Percentiles rank a stretch among this genome's conserved stretches.
phyloP scores from a whole-genome alignment of 1,140 invertebrate genomes.

The Drosophila mauritiana region DNA sequence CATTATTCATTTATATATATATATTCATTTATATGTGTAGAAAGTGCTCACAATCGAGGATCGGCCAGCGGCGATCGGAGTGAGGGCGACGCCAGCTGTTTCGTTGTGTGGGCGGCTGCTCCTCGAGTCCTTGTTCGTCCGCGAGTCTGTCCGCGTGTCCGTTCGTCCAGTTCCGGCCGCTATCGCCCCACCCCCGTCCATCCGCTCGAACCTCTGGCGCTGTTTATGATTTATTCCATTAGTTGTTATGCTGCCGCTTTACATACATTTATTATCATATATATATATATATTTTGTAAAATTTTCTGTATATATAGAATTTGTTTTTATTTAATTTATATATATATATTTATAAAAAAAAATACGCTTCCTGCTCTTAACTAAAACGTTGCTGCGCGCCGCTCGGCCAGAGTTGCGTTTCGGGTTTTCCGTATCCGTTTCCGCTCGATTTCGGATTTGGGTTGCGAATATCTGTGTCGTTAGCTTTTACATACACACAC shows the following conservation, averaged over 20 bases:
- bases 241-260: constrained; percentile 40
- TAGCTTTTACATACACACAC: constrained; percentile 43
- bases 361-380: constrained; percentile 57
- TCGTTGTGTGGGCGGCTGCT: constrained; percentile 34
- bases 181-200: neutral
- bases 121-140: constrained; percentile 15
- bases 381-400: constrained; percentile 45
- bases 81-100: constrained; percentile 18
- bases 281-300: constrained; percentile 26
- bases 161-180: constrained; percentile 7
- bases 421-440: constrained; percentile 15
- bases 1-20: constrained; percentile 36
- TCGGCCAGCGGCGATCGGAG: neutral
- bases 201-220: constrained; percentile 5
- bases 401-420: constrained; percentile 39
- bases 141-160: neutral
- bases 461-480: constrained; percentile 33
- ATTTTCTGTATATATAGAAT: constrained; percentile 55
- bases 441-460: constrained; percentile 14
- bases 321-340: constrained; percentile 46
- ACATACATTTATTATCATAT: constrained; percentile 51
- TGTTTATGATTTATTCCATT: constrained; percentile 25
- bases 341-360: constrained; percentile 60
- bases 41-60: constrained; percentile 44
- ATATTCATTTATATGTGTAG: constrained; percentile 30